Conservation (phyloP, 2,888 invertebrate species). For the Hypercompe scribonia region DNA sequence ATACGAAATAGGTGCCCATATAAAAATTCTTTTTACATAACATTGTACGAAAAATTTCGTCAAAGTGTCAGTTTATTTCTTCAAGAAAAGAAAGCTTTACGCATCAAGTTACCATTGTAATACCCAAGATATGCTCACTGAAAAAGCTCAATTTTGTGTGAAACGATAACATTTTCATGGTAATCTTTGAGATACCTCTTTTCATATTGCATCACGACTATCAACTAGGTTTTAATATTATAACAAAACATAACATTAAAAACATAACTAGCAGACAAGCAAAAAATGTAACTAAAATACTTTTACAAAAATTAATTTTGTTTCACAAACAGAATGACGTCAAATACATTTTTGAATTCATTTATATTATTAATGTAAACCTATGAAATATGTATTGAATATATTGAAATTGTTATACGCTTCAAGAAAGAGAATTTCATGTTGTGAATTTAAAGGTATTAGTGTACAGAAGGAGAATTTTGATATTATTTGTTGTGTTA, state of each 20-base stretch:
- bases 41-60: conserved; percentile 35
- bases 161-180: conserved; percentile 73
- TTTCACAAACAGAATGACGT: conserved; percentile 14
- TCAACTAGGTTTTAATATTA: conserved; percentile 50
- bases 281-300: conserved; percentile 26
- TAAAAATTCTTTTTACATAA: conserved; percentile 17
- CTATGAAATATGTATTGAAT: background rate
- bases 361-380: background rate
- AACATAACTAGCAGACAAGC: conserved; percentile 52
- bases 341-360: conserved; percentile 6
- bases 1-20: conserved; percentile 19
- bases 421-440: no score
- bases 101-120: conserved; percentile 61
- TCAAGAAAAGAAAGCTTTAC: conserved; percentile 50
- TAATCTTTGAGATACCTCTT: conserved; percentile 67
- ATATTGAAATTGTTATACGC: background rate
- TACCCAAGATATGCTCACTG: conserved; percentile 63
- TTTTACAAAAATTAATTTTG: conserved; percentile 14
- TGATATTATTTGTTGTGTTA: no score
- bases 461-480: no score
- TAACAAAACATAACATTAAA: conserved; percentile 55
- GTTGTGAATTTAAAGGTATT: no score
- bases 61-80: conserved; percentile 57
- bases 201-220: conserved; percentile 55
- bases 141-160: conserved; percentile 70